phyloP scores from a whole-genome alignment of 2,113 vertebrate genomes.

The Lathamus discolor region DNA sequence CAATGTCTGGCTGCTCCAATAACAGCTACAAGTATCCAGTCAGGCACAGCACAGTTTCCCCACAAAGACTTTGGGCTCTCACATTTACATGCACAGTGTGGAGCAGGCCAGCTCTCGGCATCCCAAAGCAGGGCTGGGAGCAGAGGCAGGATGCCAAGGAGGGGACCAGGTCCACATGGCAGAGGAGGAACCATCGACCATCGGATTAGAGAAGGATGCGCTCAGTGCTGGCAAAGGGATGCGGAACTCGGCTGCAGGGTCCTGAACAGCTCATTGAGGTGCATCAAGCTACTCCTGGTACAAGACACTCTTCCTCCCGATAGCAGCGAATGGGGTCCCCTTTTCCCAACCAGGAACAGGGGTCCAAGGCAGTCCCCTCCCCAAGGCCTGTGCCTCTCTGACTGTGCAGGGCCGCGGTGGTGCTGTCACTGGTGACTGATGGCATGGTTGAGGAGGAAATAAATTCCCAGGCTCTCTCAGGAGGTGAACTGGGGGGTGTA shows the following conservation, averaged over 20 bases:
- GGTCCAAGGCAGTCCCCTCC: not conserved
- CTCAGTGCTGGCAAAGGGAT: not conserved
- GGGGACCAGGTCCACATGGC: not conserved
- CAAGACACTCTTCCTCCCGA: not conserved
- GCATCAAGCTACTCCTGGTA: accelerated
- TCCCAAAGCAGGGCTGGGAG: accelerated
- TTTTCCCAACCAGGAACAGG: accelerated
- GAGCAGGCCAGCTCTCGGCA: not conserved
- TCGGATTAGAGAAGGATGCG: not conserved
- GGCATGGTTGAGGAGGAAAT: constrained; percentile 62
- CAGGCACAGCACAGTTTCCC: not conserved
- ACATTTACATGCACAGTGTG: accelerated
- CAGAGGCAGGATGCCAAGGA: accelerated
- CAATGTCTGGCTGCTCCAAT: not conserved
- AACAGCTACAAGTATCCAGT: not conserved
- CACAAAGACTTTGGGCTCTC: not conserved
- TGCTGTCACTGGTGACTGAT: constrained; percentile 42
- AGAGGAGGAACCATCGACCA: not conserved
- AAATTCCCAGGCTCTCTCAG: constrained; percentile 49
- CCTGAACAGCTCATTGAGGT: not conserved
- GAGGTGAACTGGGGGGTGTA: constrained; percentile 68
- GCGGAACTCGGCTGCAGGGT: not conserved
- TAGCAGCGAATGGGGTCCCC: accelerated
- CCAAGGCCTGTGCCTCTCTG: accelerated
- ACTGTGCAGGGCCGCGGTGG: not conserved